Evolutionary conservation across 2,113 vertebrate species (phyloP).

Genomic region (Chloropsis hardwickii): DNA sequence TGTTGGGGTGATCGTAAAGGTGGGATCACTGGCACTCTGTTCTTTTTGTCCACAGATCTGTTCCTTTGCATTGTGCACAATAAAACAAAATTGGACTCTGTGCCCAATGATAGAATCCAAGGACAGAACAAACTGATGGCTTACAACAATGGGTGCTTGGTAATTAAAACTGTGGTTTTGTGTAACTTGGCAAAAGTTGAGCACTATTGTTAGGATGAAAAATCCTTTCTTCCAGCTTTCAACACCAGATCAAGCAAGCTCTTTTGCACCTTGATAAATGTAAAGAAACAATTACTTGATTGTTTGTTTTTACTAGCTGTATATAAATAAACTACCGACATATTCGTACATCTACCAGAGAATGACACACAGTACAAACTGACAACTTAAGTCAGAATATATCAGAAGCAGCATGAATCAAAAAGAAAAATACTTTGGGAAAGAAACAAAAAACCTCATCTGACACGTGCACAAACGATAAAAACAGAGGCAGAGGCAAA

Average conservation of each 20-base stretch:
- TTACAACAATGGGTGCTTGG: neutral
- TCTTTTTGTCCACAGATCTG: neutral
- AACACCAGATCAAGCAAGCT: neutral
- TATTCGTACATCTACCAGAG: neutral
- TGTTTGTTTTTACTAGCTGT: neutral
- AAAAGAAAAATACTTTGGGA: neutral
- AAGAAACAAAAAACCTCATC: neutral
- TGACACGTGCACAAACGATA: rapidly evolving
- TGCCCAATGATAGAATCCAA: rapidly evolving
- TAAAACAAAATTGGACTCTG: neutral
- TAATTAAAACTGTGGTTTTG: neutral
- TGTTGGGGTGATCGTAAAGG: neutral
- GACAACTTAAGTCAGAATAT: neutral
- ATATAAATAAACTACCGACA: neutral
- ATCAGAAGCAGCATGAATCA: neutral
- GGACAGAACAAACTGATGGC: neutral
- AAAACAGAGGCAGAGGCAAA: neutral
- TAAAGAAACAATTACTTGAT: neutral
- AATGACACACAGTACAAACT: neutral
- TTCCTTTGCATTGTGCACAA: neutral
- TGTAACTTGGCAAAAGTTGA: neutral
- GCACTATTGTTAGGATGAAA: neutral
- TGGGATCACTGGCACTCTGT: neutral
- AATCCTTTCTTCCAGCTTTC: neutral
- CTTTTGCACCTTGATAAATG: neutral